A percentile compares a stretch with the other conserved stretches of the same genome.
phyloP scores from a whole-genome alignment of 2,113 vertebrate species.

The Heptranchias perlo region DNA sequence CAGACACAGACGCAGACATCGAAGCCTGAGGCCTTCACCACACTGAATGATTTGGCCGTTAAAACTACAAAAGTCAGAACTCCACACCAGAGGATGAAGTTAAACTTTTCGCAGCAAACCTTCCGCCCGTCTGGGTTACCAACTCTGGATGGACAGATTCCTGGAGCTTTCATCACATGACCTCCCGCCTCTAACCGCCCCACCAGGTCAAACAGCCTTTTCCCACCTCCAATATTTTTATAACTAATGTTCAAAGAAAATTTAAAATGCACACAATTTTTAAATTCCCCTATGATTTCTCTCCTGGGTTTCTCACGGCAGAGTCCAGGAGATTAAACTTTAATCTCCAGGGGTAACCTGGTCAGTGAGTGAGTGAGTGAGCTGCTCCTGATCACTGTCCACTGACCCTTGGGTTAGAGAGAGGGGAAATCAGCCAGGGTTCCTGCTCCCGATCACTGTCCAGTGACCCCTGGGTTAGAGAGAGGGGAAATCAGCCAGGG shows the following conservation, averaged over 20 bases:
- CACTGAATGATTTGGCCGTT: too few relatives aligned
- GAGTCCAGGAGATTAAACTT: background rate
- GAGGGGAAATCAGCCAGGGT: too few relatives aligned
- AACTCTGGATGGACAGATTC: background rate
- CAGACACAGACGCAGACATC: background rate
- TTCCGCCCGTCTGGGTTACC: background rate
- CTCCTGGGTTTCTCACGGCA: background rate
- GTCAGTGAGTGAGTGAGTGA: background rate
- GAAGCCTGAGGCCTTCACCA: too few relatives aligned
- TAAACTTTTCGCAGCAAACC: background rate
- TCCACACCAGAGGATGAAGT: too few relatives aligned
- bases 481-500: too few relatives aligned
- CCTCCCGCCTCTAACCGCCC: too few relatives aligned
- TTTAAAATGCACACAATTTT: background rate
- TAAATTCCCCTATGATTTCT: background rate
- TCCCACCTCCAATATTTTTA: too few relatives aligned
- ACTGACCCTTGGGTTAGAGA: background rate
- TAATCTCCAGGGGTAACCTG: background rate
- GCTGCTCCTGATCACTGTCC: background rate
- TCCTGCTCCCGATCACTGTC: background rate
- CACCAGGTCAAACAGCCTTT: background rate
- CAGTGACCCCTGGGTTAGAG: background rate
- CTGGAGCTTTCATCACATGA: background rate
- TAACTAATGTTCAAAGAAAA: background rate
- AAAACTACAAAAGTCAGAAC: too few relatives aligned